Conservation (phyloP, 1,140 invertebrate species). For the Physella acuta region DNA sequence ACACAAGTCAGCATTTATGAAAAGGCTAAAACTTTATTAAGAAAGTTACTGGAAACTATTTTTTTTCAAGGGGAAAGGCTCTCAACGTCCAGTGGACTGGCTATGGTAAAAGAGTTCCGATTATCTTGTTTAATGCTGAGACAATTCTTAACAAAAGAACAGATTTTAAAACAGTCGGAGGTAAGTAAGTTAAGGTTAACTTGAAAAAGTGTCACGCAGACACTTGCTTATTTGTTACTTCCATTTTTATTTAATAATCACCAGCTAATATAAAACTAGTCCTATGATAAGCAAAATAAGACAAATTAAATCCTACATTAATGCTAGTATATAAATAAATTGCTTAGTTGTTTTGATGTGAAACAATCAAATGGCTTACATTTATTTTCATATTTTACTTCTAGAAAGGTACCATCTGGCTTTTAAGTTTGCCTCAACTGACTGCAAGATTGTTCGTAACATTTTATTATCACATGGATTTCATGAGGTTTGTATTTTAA, state of each 20-base stretch:
- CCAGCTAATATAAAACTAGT: too few species aligned
- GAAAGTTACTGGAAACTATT: too few species aligned
- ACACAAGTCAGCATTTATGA: too few species aligned
- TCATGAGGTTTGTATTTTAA: slow-evolving; percentile 48
- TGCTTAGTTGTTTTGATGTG: too few species aligned
- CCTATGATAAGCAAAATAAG: too few species aligned
- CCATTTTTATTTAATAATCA: too few species aligned
- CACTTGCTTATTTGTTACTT: background rate
- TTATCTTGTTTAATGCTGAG: slow-evolving; percentile 53
- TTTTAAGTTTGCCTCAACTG: slow-evolving; percentile 58
- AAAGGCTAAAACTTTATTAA: too few species aligned
- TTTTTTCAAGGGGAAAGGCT: slow-evolving; percentile 21
- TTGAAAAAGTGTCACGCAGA: background rate
- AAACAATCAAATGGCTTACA: too few species aligned
- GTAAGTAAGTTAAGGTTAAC: slow-evolving; percentile 30
- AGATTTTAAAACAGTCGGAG: slow-evolving; percentile 52
- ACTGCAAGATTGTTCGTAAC: slow-evolving; percentile 56
- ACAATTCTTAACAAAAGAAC: slow-evolving; percentile 46
- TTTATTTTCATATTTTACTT: too few species aligned
- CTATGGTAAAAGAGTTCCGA: slow-evolving; percentile 52
- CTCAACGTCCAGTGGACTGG: slow-evolving; percentile 57
- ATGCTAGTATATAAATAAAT: too few species aligned
- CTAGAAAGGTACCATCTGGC: slow-evolving; percentile 59
- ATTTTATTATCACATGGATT: slow-evolving; percentile 57
- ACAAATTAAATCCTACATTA: too few species aligned